These are phyloP conservation scores for Parnassius mnemosyne DNA, from an alignment of 2,888 invertebrate genomes.

Conservation along the genomic window DNA sequence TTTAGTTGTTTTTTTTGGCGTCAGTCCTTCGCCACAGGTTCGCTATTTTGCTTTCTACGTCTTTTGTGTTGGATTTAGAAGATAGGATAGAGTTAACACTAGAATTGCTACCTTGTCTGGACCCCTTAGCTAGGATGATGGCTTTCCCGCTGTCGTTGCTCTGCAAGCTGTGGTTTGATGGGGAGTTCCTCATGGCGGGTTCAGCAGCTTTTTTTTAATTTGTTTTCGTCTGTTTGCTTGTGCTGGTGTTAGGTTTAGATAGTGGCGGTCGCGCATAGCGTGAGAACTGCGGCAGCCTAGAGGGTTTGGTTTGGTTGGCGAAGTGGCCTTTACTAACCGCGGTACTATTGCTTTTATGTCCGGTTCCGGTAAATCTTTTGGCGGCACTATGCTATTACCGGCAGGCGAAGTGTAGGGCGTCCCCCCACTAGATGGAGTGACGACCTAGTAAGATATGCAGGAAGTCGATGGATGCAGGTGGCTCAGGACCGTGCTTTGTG, in stretches of 20 bases:
- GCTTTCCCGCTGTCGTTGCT: conserved; percentile 75
- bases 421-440: too few relatives aligned
- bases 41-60: conserved; percentile 89
- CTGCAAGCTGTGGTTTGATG: conserved; percentile 80
- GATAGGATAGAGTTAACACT: conserved; percentile 83
- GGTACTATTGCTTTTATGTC: conserved; percentile 49
- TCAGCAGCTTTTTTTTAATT: conserved; percentile 47
- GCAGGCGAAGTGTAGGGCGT: too few relatives aligned
- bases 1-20: conserved; percentile 73
- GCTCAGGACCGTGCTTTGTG: too few relatives aligned
- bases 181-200: conserved; percentile 68
- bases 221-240: conserved; percentile 39
- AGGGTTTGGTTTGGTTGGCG: conserved; percentile 63
- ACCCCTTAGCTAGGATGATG: conserved; percentile 59
- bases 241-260: conserved; percentile 44
- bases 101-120: conserved; percentile 71
- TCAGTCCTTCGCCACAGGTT: conserved; percentile 90
- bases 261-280: conserved; percentile 49
- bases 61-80: conserved; percentile 77
- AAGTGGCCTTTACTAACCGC: conserved; percentile 43
- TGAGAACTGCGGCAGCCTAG: conserved; percentile 63
- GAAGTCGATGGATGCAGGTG: too few relatives aligned
- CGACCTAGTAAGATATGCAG: too few relatives aligned
- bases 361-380: conserved; percentile 60
- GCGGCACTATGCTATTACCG: conserved; percentile 72